These are phyloP conservation scores for Panthera leo DNA, from an alignment of 2,113 vertebrate species.

Conservation along the genomic window DNA sequence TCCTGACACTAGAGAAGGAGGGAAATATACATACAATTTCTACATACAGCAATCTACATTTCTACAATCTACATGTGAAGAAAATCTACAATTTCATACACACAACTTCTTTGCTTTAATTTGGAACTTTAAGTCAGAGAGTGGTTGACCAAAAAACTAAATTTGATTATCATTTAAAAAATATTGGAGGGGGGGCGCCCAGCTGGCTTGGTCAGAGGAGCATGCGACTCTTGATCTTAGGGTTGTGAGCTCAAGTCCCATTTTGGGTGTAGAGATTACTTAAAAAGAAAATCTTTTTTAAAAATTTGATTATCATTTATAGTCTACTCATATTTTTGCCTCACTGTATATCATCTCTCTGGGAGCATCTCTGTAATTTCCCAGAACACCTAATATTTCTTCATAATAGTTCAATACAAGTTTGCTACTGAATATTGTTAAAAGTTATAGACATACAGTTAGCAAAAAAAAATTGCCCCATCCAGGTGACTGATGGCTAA, in stretches of 20 bases:
- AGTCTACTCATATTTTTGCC: not conserved
- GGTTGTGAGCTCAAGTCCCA: not conserved
- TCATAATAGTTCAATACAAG: not conserved
- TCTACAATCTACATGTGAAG: not conserved
- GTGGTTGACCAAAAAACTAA: not conserved
- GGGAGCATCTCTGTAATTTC: not conserved
- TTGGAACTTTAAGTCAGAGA: not conserved
- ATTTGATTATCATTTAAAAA: not conserved
- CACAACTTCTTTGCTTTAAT: not conserved
- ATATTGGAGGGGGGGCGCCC: not conserved
- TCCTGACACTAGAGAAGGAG: not conserved
- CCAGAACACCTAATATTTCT: not conserved
- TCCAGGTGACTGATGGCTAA: not conserved
- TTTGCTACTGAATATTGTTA: not conserved
- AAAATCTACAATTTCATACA: not conserved
- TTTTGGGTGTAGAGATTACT: not conserved
- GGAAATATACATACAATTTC: not conserved
- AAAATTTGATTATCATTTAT: not conserved
- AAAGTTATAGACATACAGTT: not conserved
- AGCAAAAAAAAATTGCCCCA: not conserved
- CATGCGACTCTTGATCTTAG: not conserved
- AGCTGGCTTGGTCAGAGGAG: not conserved
- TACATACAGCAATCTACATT: not conserved
- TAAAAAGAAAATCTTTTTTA: not conserved
- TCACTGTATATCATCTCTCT: not conserved